Percentiles rank a stretch among this genome's conserved stretches.
These are phyloP conservation scores for Apis laboriosa DNA, from an alignment of 1,140 invertebrate genomes.

Conservation along the genomic window DNA sequence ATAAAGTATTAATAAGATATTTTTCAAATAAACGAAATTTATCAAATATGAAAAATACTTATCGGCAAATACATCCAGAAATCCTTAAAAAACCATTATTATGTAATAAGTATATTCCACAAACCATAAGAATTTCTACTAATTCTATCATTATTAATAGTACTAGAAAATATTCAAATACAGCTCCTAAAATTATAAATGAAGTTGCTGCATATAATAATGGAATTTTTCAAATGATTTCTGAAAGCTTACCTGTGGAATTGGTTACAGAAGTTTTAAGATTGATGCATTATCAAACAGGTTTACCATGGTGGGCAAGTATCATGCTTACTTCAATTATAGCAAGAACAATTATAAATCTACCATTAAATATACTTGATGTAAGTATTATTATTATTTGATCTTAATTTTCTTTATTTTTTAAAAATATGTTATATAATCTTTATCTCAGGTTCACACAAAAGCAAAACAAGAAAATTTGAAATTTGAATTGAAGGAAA, in stretches of 20 bases:
- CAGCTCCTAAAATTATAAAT: neutral
- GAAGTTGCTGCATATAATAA: conserved; percentile 7
- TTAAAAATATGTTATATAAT: neutral
- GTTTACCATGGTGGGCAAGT: conserved; percentile 91
- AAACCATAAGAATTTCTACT: neutral
- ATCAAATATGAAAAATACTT: neutral
- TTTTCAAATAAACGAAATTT: neutral
- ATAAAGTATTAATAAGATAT: conserved; percentile 6
- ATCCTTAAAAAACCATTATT: neutral
- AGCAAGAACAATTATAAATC: conserved; percentile 85
- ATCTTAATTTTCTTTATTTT: conserved; percentile 7
- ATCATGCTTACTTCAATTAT: conserved; percentile 87
- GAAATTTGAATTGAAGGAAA: conserved; percentile 86
- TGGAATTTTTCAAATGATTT: conserved; percentile 72
- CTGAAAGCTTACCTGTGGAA: conserved; percentile 85
- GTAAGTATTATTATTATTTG: conserved; percentile 61
- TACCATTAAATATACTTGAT: conserved; percentile 89
- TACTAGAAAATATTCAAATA: conserved; percentile 22
- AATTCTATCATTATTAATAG: neutral
- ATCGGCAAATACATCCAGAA: neutral
- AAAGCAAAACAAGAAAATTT: conserved; percentile 88
- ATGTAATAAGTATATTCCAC: neutral
- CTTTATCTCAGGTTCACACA: conserved; percentile 83
- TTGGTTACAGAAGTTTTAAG: conserved; percentile 85
- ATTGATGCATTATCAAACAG: conserved; percentile 85